These are phyloP conservation scores for Chromis chromis DNA, from an alignment of 2,797 vertebrate species.

Conservation along the genomic window DNA sequence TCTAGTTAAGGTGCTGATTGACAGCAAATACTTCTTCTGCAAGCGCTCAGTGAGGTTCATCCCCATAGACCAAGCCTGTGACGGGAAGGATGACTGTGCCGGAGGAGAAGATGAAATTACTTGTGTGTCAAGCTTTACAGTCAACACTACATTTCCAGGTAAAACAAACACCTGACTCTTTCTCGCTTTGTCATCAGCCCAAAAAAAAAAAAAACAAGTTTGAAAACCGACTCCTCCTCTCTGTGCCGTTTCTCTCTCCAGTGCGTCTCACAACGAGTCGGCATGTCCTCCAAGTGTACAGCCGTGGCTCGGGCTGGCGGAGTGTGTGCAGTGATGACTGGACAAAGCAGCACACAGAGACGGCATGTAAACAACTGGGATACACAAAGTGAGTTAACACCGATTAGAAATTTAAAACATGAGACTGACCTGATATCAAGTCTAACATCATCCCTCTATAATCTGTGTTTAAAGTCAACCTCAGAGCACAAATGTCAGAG, in stretches of 20 bases:
- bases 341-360: slow-evolving; percentile 80
- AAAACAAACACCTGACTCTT: slow-evolving; percentile 17
- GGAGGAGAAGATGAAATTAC: slow-evolving; percentile 88
- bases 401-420: neutral
- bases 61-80: slow-evolving; percentile 82
- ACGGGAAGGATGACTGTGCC: slow-evolving; percentile 86
- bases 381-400: slow-evolving; percentile 85
- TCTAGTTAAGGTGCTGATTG: slow-evolving; percentile 88
- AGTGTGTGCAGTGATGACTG: slow-evolving; percentile 89
- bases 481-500: slow-evolving; percentile 15
- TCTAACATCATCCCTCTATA: neutral
- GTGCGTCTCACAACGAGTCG: slow-evolving; percentile 85
- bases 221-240: slow-evolving; percentile 2
- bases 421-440: slow-evolving; percentile 12
- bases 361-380: slow-evolving; percentile 89
- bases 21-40: slow-evolving; percentile 91
- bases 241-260: slow-evolving; percentile 50
- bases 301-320: slow-evolving; percentile 80
- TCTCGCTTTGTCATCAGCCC: slow-evolving; percentile 1
- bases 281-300: slow-evolving; percentile 88
- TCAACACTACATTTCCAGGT: slow-evolving; percentile 83
- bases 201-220: slow-evolving; percentile 11
- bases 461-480: slow-evolving; percentile 67
- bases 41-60: slow-evolving; percentile 86
- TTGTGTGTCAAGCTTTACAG: slow-evolving; percentile 78